Evolutionary conservation across 2,113 vertebrate species (phyloP), one percentile per base, ranked within the genome.

Genomic region (Leucosticte australis): DNA sequence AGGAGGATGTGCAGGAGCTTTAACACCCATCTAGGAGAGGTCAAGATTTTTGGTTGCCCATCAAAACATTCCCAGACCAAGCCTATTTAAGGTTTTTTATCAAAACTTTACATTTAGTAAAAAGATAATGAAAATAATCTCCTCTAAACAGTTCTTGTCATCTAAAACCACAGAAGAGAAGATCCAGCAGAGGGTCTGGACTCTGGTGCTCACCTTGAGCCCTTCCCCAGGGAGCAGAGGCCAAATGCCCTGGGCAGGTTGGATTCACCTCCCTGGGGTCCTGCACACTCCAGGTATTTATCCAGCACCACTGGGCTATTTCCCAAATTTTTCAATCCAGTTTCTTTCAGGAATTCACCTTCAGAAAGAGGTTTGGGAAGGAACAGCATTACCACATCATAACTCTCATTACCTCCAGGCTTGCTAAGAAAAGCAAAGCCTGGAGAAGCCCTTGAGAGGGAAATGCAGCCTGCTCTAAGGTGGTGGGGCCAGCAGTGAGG

Each of bases 181-280:
- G 49, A 47, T 22, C 11, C 65, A 42, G 4, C 15, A 28, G 33
- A 0, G 22, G 50, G 10, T 10, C 22, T 49, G 49, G 41, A 16
- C 53, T 53, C 44, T 2, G 21, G 8, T 7, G 23, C 16, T 60
- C 55, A 50, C 56, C 62, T 31, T n/a, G 15, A 78, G 46, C 42
- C 65, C 35, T 35, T 11, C 27, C 10, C 20, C n/a, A 13, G 41
- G 44, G 18, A n/a, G 39, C 47, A 71, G 82, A 60, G 22, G 6
- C 44, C 75, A 56, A 3, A 6, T 2, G 18, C 42, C 1, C n/a
- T 6, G 27, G 37, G 22, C 12, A 5, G 14, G 35, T 0, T 20
- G 33, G 74, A 31, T 3, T 7, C 10, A 52, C 8, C 67, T 71
- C 47, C 37, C 46, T 8, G 3, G 2, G n/a, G n/a, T 20, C 52